Evolutionary conservation across 2,113 vertebrate species (phyloP).

Genomic region (Actenoides lindsayi): DNA sequence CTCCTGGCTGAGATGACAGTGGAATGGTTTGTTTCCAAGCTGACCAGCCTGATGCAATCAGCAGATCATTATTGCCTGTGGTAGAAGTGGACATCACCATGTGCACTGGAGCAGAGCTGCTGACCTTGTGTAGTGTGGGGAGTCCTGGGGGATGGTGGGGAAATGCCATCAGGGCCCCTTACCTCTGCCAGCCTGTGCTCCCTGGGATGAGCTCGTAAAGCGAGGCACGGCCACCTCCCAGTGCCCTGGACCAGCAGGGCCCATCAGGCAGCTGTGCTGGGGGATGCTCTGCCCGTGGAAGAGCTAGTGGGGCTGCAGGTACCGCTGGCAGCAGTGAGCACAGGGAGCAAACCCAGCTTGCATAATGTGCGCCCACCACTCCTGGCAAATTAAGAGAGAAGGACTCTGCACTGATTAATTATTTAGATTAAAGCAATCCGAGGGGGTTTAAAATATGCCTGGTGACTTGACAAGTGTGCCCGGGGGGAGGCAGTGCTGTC

Average conservation of each 20-base stretch:
- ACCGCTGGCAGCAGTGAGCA: rapidly evolving
- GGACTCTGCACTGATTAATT: not conserved
- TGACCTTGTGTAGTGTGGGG: rapidly evolving
- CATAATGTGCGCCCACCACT: rapidly evolving
- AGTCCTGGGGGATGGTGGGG: rapidly evolving
- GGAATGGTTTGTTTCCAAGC: not conserved
- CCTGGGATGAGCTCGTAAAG: not conserved
- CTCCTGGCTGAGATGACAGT: not conserved
- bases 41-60: not conserved
- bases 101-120: not conserved
- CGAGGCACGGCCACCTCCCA: rapidly evolving
- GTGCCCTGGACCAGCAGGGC: not conserved
- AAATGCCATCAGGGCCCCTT: not conserved
- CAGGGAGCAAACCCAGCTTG: not conserved
- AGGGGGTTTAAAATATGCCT: not conserved
- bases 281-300: not conserved
- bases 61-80: not conserved
- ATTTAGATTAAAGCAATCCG: not conserved
- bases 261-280: not conserved
- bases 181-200: not conserved
- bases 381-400: not conserved
- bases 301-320: not conserved
- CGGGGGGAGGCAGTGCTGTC: not conserved
- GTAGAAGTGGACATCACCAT: rapidly evolving
- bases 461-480: not conserved